phyloP scores from a whole-genome alignment of 2,888 invertebrate species.

The Stenodema calcarata region DNA sequence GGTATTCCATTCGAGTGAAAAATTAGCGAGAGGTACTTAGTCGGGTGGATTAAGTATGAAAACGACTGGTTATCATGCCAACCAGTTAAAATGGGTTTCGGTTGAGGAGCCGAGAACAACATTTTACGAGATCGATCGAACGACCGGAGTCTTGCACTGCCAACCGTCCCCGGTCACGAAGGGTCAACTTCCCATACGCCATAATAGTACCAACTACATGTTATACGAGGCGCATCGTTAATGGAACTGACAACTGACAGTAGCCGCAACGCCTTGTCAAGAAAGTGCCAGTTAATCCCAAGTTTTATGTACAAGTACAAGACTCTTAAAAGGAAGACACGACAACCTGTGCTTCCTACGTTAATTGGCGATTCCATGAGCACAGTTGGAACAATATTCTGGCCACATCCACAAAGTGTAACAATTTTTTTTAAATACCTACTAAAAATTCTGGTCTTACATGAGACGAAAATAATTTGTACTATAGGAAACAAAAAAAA shows the following conservation, averaged over 20 bases:
- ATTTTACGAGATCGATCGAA: background rate
- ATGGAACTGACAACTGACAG: background rate
- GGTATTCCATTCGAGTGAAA: too few species aligned
- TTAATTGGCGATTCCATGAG: too few species aligned
- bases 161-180: conserved; percentile 28
- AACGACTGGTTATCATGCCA: background rate
- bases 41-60: background rate
- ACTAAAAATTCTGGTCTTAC: too few species aligned
- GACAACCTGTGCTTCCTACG: too few species aligned
- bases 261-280: background rate
- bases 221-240: background rate
- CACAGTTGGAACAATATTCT: too few species aligned
- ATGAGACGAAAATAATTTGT: too few species aligned
- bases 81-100: background rate
- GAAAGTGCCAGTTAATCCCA: background rate
- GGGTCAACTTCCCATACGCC: conserved; percentile 3
- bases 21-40: too few species aligned
- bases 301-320: too few species aligned
- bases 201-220: background rate
- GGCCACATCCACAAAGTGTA: too few species aligned
- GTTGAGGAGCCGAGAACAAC: background rate
- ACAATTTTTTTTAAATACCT: too few species aligned
- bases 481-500: too few species aligned
- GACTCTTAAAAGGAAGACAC: too few species aligned
- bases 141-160: conserved; percentile 31